Evolutionary conservation across 2,797 vertebrate genomes (phyloP), one percentile per base, ranked within the genome.

Genomic region (Holocentrus rufus): DNA sequence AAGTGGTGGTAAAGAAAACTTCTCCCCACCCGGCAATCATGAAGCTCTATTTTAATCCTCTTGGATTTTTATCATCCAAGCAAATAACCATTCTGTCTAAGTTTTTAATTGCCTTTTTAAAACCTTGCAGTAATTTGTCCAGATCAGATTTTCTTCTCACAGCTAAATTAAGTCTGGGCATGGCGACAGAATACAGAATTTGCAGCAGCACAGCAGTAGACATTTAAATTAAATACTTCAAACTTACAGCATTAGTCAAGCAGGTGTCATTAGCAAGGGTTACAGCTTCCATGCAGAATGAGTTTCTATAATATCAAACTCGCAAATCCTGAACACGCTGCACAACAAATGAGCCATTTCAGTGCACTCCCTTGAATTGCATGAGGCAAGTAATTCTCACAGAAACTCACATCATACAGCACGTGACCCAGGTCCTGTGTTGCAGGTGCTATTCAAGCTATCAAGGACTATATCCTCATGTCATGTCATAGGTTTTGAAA

Each of bases 1-100:
- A 87, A 87, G 88, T 91, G 92, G 89, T 65, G 47, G 49, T 82
- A 59, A 54, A 47, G 65, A 39, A 80, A 88, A 91, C 54, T 79
- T 78, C 77, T 60, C 60, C 46, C 55, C 62, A 27, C 34, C 11
- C 76, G 17, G 46, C 69, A 67, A 74, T 77, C 49, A 30, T n/a
- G 47, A 58, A 65, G n/a, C 22, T 54, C 58, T 44, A 15, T 58
- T 74, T 69, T 58, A 72, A 83, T 87, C 76, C 62, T 69, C 39
- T 53, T 64, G 52, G 69, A 81, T 80, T 78, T 79, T 74, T 84
- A 79, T 87, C 65, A 85, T 73, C 68, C 44, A 49, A 61, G 59
- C 65, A 83, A 87, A 84, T 77, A 82, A 67, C 64, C 59, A 34
- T 68, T 82, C 60, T 71, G 56, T 72, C 58, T 34, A 70, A 55